Conservation (phyloP, 1,140 invertebrate genomes). For the Panagrolaimus sp. region DNA sequence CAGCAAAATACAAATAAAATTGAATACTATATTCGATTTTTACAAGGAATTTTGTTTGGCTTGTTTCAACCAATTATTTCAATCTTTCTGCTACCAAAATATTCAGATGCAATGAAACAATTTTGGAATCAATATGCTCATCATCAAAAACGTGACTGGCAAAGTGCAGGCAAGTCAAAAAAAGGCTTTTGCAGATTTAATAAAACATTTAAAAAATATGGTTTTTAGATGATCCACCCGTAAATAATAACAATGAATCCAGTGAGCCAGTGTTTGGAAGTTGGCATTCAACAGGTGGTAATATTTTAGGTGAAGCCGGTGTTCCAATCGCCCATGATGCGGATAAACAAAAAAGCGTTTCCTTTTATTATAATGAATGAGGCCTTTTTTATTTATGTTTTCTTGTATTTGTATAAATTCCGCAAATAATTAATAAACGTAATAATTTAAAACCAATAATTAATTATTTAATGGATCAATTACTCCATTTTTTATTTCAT, state of each 20-base stretch:
- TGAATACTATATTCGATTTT: neutral
- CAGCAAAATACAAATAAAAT: neutral
- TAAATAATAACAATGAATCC: constrained; percentile 24
- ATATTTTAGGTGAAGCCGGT: constrained; percentile 33
- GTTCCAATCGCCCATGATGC: constrained; percentile 20
- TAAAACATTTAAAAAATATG: neutral
- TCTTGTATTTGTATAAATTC: too few relatives aligned
- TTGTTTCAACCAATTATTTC: neutral
- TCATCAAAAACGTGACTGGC: constrained; percentile 36
- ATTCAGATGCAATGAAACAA: neutral
- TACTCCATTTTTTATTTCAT: too few relatives aligned
- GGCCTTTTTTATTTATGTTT: too few relatives aligned
- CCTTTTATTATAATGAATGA: neutral
- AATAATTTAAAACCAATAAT: too few relatives aligned
- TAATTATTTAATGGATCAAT: too few relatives aligned
- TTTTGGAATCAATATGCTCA: constrained; percentile 16
- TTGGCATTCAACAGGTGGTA: constrained; percentile 34
- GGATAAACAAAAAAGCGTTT: constrained; percentile 12
- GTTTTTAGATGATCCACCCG: constrained; percentile 28
- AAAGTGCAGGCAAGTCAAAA: constrained; percentile 24
- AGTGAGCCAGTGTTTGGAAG: constrained; percentile 29
- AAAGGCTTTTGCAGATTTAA: neutral
- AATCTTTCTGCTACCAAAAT: neutral
- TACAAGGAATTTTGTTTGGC: constrained; percentile 8
- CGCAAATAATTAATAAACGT: too few relatives aligned